Base-by-base conservation (phyloP, 92 coral and sea anemone genomes). In the Paramuricea clavata region DNA sequence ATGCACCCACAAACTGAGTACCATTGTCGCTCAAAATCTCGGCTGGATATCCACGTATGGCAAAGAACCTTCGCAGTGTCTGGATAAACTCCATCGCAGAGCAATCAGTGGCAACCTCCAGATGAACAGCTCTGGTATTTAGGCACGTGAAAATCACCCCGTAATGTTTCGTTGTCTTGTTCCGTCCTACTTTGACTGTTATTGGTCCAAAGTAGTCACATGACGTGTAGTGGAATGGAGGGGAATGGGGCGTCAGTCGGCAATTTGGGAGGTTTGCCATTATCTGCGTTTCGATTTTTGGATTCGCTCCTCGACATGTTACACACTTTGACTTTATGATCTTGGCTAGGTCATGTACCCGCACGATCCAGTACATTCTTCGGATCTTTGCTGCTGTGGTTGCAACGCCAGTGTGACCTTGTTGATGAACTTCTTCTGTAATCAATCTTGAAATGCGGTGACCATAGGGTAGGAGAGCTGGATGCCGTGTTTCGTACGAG, bases 71-170 rank as follows among this genome's bases (percentile, higher is more conserved):
- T 22, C 89, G 28, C 12, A 86, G 86, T 12, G 79, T 86, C 44
- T 86, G 90, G 13, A 86, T 60, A 32, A 69, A 78, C 16, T 36
- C 86, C 86, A 78, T 78, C 43, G 90, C 57, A n/a, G 90, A 81
- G 35, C 30, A 71, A 54, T 87, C 90, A 3, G 54, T 79, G 21
- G 81, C 90, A 73, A 89, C 30, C 69, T 92, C 92, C 74, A 92
- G 86, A 50, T 89, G 94, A 13, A 88, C 90, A 3, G 92, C 94
- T 79, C 92, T 69, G 34, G 92, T 88, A 71, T 88, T 92, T 12
- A 92, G 56, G 75, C 90, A 89, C 15, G 91, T 89, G 60, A 89
- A 89, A 34, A 92, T 89, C 35, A 89, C 89, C 3, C 92, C 90
- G 81, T 92, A 92, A 47, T 92, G 90, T 62, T 85, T 89, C n/a